phyloP scores from a whole-genome alignment of 2,113 vertebrate species.

The Equus przewalskii region DNA sequence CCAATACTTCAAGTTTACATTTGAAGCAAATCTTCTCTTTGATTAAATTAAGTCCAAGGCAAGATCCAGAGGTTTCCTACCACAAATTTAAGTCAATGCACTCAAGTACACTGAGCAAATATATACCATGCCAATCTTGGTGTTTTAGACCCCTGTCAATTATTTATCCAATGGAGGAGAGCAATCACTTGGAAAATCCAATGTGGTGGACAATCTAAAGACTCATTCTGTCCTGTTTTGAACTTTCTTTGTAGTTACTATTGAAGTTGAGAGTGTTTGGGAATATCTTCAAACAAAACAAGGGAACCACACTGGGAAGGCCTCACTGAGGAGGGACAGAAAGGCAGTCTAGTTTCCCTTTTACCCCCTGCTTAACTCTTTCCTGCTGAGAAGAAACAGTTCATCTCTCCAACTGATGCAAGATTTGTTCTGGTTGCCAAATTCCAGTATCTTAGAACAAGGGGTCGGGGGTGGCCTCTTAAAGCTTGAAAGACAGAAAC shows the following conservation, averaged over 20 bases:
- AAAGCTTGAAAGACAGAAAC: conserved; percentile 66
- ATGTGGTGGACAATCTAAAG: background rate
- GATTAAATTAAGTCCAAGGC: conserved; percentile 19
- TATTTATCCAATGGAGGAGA: background rate
- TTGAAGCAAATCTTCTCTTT: conserved; percentile 23
- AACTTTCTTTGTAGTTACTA: conserved; percentile 63
- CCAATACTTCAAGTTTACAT: conserved; percentile 28
- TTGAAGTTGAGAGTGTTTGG: conserved; percentile 53
- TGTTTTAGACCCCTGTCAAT: background rate
- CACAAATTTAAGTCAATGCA: conserved; percentile 49
- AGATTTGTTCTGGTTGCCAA: conserved; percentile 73
- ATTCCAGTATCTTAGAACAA: conserved; percentile 68
- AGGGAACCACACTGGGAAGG: conserved; percentile 72
- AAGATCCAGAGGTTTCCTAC: background rate
- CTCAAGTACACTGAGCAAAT: background rate
- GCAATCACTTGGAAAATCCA: conserved; percentile 55
- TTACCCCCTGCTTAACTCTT: conserved; percentile 65
- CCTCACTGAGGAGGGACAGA: conserved; percentile 39
- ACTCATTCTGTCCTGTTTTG: conserved; percentile 47
- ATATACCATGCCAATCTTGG: background rate
- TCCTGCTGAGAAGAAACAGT: conserved; percentile 73
- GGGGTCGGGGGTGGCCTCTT: conserved; percentile 3
- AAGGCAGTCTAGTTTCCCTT: conserved; percentile 35
- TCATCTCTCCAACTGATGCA: conserved; percentile 55
- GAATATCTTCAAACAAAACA: conserved; percentile 71